Evolutionary conservation across 1,140 invertebrate species (phyloP), one percentile per base, ranked within the genome.

Genomic region (Drosophila neocordata): DNA sequence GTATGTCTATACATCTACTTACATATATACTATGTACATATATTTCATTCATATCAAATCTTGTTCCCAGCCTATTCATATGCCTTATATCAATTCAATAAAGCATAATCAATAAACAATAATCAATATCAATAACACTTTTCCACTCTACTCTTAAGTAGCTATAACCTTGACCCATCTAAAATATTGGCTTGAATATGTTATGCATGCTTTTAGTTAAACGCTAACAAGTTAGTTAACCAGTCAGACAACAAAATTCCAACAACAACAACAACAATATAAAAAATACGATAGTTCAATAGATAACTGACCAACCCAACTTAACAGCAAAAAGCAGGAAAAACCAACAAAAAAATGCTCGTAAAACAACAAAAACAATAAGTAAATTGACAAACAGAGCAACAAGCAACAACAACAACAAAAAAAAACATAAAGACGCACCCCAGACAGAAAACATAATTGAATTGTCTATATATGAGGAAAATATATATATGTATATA

Each of bases 171-270:
- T 75, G 73, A 80, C 71, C 73, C 67, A 69, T 48, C 58, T 68
- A 31, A 31, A 31, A 31, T 31, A 69, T 31, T 44, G 31, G 53
- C 41, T 51, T 38, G 15, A 69, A 38, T 52, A 69, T 72, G 64
- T 56, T 48, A 18, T 58, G 53, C 59, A 63, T 63, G 48, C 27
- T 37, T 34, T 31, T 52, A 41, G 18, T 62, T 61, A 63, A 77
- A 24, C 67, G 67, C 68, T 65, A 75, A 65, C 69, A 66, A 68
- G 70, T 79, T 80, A 68, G 64, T 57, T 63, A 74, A 74, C 38
- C 34, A 48, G 41, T 15, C 41, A 44, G 41, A 15, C 41, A 44
- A 44, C 48, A 57, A 60, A 1, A n/a, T n/a, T n/a, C n/a, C 38
- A 31, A 61, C 12, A 38, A 18, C n/a, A 38, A 67, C 13, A 55